Evolutionary conservation across 2,113 vertebrate genomes (phyloP), one percentile per base, ranked within the genome.

Genomic region (Cyrtonyx montezumae): DNA sequence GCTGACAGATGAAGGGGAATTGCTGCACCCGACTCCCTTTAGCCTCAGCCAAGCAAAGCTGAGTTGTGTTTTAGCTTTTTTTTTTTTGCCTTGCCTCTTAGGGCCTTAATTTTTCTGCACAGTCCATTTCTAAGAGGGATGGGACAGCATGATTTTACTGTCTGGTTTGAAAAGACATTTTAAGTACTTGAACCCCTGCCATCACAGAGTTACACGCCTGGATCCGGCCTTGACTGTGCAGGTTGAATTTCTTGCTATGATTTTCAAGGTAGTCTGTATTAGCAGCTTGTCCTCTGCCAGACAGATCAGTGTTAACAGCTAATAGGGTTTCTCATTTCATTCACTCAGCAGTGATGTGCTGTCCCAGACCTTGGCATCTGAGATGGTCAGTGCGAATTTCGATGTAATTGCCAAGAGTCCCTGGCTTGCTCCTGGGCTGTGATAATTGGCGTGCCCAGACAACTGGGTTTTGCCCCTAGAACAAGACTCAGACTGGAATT

Each of bases 101-200:
- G 49, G 49, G 32, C 59, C 45, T 91, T 65, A 62, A n/a, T 81
- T 65, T 67, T 71, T 88, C 83, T 78, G 56, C 16, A 6, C 58
- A 78, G 77, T 51, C 80, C 40, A 32, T 91, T 96, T 90, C 86
- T 19, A 85, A 91, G 81, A 93, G 53, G 62, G 70, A 84, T 91
- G 76, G 83, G 49, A 61, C 6, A 12, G 65, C 49, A 43, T 25
- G 61, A 42, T 95, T 94, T 88, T 81, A 56, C 74, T 79, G 86
- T 13, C 45, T 78, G 81, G 67, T 76, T 95, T 94, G 81, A 76
- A 91, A 93, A 94, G 91, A 53, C 42, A 21, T 62, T 95, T 96
- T 79, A 89, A 95, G 81, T 71, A 68, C 78, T 91, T 88, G 80
- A 95, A 84, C 89, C 89, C 58, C 87, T 96, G 91, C 91, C 84